Evolutionary conservation across 2,797 vertebrate species (phyloP).

Genomic region (Malurus splendens): DNA sequence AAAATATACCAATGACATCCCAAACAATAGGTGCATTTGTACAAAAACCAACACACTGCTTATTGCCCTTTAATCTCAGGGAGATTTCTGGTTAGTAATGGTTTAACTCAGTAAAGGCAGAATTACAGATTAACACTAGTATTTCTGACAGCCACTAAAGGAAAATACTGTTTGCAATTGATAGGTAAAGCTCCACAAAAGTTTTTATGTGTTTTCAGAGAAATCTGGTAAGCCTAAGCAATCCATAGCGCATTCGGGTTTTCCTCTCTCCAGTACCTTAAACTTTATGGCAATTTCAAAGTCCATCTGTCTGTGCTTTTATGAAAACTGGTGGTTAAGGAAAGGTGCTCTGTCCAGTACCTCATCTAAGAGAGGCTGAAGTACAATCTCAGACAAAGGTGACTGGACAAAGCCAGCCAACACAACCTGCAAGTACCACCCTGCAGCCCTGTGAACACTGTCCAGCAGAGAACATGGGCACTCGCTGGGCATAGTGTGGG

Average conservation of each 20-base stretch:
- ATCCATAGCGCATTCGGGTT: background rate
- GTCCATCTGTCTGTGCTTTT: background rate
- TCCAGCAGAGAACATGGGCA: rapidly evolving
- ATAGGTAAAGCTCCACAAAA: background rate
- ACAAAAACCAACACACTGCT: background rate
- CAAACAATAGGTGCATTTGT: background rate
- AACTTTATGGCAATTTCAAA: background rate
- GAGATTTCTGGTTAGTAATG: background rate
- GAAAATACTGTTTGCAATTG: background rate
- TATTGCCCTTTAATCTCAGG: background rate
- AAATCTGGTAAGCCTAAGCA: background rate
- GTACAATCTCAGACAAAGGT: background rate
- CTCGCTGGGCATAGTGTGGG: rapidly evolving
- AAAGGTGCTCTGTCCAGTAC: background rate
- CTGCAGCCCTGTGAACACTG: background rate
- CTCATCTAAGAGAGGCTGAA: background rate
- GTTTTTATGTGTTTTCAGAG: background rate
- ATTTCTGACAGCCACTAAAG: background rate
- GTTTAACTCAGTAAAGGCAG: background rate
- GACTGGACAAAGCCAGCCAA: rapidly evolving
- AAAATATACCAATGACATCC: background rate
- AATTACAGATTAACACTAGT: background rate
- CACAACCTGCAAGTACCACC: too few species aligned
- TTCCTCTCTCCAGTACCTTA: background rate
- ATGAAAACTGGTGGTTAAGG: background rate